Percentiles rank a stretch among this genome's conserved stretches.
These are phyloP conservation scores for Botia kubotai DNA, from an alignment of 2,797 vertebrate species.

Conservation along the genomic window DNA sequence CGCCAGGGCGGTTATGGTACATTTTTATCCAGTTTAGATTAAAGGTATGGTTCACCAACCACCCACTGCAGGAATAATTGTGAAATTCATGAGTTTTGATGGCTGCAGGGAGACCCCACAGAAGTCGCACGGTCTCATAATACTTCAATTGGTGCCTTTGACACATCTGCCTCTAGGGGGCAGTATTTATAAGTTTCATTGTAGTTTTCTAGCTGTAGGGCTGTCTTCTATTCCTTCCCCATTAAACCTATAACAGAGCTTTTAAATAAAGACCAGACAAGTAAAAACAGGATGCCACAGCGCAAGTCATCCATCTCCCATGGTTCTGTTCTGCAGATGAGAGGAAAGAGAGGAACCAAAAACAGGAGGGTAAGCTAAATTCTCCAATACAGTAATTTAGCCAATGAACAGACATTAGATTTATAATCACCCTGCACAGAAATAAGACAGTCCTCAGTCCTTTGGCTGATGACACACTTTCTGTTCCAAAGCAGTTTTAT, in stretches of 20 bases:
- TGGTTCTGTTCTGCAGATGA: slow-evolving; percentile 10
- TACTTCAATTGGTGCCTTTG: not conserved
- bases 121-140: not conserved
- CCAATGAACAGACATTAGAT: not conserved
- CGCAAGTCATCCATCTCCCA: not conserved
- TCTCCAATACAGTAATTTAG: not conserved
- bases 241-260: slow-evolving; percentile 15
- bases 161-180: slow-evolving; percentile 5
- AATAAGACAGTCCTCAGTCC: not conserved
- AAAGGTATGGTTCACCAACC: slow-evolving; percentile 52
- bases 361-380: not conserved
- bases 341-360: not conserved
- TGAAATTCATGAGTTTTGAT: slow-evolving; percentile 36
- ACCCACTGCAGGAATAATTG: slow-evolving; percentile 49
- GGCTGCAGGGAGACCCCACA: slow-evolving; percentile 39
- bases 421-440: not conserved
- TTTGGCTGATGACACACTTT: not conserved
- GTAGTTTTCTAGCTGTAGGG: slow-evolving; percentile 1
- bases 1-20: slow-evolving; percentile 61
- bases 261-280: slow-evolving; percentile 33
- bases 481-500: not conserved
- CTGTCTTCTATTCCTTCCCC: not conserved
- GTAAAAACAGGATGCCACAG: slow-evolving; percentile 1
- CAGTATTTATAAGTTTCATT: not conserved
- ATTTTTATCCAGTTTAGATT: slow-evolving; percentile 65